Base-by-base conservation (phyloP, 2,888 invertebrate species). In the Glyphotaelius pellucidus region DNA sequence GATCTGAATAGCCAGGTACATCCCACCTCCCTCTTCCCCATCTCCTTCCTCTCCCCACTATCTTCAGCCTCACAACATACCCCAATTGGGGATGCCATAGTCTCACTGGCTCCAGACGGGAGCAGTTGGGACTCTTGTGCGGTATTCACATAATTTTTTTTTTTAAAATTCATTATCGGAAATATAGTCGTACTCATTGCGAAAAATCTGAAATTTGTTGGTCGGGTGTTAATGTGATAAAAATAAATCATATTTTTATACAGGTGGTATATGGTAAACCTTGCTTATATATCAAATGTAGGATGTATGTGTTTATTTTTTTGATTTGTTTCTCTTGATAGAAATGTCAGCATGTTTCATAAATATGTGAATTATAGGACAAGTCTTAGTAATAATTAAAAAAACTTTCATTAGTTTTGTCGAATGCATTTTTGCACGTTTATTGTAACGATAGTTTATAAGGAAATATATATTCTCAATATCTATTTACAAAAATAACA, bases 401-500 rank as follows among this genome's bases (percentile, higher is more conserved):
- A n/a, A 67, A 7, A 25, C 67, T 67, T n/a, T 67, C 9, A 67
- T 67, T 9, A 67, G 67, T 67, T 67, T 87, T 87, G 52, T 87
- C 52, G 30, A 38, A 87, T 87, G 87, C 87, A 67, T 19, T 42
- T 32, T 31, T 87, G 87, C 87, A 87, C 12, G 52, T 87, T 87
- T 52, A 52, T 87, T 67, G 67, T 87, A 87, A 87, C 67, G 87
- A 87, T 87, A 67, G 15, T 87, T 87, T 87, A 87, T 87, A 67
- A 87, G 87, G 87, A 87, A 87, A 87, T 87, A 87, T 87, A 87
- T 87, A 35, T 87, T 87, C 42, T 47, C 85, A 86, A 86, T 86
- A 86, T 86, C 67, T 87, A 87, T 87, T 87, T 87, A 87, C 87
- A 87, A 87, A 83, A 87, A 87, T 87, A 87, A 87, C 87, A 87